phyloP scores from a whole-genome alignment of 2,797 vertebrate genomes.

The Adrianichthys oophorus region DNA sequence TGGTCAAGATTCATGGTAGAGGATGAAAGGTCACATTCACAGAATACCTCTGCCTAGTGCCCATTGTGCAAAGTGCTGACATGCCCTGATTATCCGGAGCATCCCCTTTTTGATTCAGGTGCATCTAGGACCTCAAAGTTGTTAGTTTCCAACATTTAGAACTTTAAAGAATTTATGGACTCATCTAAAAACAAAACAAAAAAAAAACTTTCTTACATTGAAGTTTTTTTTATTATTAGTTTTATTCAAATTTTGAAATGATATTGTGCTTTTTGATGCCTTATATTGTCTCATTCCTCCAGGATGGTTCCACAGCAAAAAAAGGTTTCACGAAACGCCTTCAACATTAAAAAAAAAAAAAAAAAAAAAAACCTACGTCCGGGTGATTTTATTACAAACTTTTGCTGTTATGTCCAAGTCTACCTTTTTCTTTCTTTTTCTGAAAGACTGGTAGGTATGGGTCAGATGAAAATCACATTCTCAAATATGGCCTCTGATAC shows the following conservation, averaged over 20 bases:
- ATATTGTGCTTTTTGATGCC: no score
- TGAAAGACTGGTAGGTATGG: conserved; percentile 17
- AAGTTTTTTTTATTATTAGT: no score
- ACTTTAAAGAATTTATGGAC: no score
- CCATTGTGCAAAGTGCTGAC: conserved; percentile 18
- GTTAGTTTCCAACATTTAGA: conserved; percentile 1
- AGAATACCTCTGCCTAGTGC: conserved; percentile 15
- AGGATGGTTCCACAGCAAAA: no score
- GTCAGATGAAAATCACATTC: conserved; percentile 19
- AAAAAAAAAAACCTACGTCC: no score
- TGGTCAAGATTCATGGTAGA: neutral
- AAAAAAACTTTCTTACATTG: no score
- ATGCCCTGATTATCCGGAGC: conserved; percentile 20
- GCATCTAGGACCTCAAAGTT: neutral
- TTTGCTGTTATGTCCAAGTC: conserved; percentile 16
- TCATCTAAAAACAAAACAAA: no score
- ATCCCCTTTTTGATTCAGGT: neutral
- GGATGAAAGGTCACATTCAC: neutral
- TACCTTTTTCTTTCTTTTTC: conserved; percentile 5
- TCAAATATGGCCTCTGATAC: conserved; percentile 26
- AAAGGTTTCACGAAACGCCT: no score
- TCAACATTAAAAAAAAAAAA: no score
- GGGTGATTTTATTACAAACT: conserved; percentile 6
- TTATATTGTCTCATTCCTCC: no score
- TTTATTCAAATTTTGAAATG: no score